phyloP scores from a whole-genome alignment of 2,113 vertebrate genomes.

The Tyto alba region DNA sequence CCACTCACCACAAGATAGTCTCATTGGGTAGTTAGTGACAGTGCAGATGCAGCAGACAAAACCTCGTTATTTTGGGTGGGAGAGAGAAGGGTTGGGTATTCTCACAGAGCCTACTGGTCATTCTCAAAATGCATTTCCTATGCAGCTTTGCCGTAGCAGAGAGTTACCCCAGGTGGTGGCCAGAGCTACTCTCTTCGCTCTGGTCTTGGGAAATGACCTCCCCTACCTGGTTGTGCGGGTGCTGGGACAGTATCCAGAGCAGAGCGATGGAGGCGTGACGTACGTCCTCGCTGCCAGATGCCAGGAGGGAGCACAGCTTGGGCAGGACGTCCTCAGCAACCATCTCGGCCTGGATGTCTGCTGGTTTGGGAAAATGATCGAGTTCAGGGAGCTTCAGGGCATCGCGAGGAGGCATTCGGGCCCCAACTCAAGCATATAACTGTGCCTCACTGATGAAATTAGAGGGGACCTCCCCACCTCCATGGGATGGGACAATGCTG shows the following conservation, averaged over 20 bases:
- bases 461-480: not conserved
- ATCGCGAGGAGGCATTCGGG: not conserved
- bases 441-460: not conserved
- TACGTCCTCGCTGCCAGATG: constrained; percentile 22
- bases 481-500: not conserved
- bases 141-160: not conserved
- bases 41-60: not conserved
- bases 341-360: constrained; percentile 65
- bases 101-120: not conserved
- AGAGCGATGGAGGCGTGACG: constrained; percentile 64
- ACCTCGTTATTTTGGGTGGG: not conserved
- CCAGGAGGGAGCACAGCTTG: constrained; percentile 68
- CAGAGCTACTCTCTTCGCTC: not conserved
- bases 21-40: not conserved
- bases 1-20: not conserved
- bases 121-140: not conserved
- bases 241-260: constrained; percentile 72
- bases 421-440: not conserved
- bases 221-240: constrained; percentile 69
- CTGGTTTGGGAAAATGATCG: constrained; percentile 27
- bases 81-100: not conserved
- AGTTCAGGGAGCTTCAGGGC: not conserved
- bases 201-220: not conserved
- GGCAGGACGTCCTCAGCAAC: constrained; percentile 66
- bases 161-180: not conserved